Conservation (phyloP, 2,888 invertebrate species). For the Rhamnusium bicolor region DNA sequence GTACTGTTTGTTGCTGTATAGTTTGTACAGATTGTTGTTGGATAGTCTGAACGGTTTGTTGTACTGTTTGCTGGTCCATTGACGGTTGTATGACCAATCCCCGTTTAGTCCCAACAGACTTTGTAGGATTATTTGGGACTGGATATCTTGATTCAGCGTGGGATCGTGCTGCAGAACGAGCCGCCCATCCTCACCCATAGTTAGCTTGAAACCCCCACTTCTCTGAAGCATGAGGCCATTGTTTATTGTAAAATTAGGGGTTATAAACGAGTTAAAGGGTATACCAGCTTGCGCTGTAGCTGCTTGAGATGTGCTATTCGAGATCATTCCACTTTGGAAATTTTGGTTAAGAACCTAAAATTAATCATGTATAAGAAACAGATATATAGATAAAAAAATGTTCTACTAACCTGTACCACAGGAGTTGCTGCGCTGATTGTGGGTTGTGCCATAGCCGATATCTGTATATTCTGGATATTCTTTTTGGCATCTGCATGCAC, state of each 20-base stretch:
- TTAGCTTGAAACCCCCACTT: constrained; percentile 77
- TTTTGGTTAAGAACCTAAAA: constrained; percentile 68
- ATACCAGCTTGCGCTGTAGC: constrained; percentile 60
- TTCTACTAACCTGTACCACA: constrained; percentile 62
- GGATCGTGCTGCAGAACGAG: constrained; percentile 79
- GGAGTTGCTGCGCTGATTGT: constrained; percentile 66
- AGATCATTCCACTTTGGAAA: constrained; percentile 67
- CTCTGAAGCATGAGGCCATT: constrained; percentile 72
- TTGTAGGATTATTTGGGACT: constrained; percentile 69
- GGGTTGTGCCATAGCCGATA: constrained; percentile 66
- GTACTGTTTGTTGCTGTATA: constrained; percentile 65
- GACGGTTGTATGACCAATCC: constrained; percentile 69
- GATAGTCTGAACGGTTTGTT: constrained; percentile 70
- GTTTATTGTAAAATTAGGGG: constrained; percentile 69
- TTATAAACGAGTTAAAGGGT: constrained; percentile 66
- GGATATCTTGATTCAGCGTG: constrained; percentile 73
- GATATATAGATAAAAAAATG: background rate
- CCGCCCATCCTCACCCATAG: constrained; percentile 80
- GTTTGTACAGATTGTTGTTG: constrained; percentile 70
- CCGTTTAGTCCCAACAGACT: constrained; percentile 69
- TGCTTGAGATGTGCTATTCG: constrained; percentile 61
- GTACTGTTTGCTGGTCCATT: constrained; percentile 69
- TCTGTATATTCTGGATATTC: constrained; percentile 68
- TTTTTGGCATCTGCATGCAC: constrained; percentile 61
- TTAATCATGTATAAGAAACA: constrained; percentile 1